Evolutionary conservation across 2,113 vertebrate genomes (phyloP), one percentile per base, ranked within the genome.

Genomic region (Diphyllodes magnificus): DNA sequence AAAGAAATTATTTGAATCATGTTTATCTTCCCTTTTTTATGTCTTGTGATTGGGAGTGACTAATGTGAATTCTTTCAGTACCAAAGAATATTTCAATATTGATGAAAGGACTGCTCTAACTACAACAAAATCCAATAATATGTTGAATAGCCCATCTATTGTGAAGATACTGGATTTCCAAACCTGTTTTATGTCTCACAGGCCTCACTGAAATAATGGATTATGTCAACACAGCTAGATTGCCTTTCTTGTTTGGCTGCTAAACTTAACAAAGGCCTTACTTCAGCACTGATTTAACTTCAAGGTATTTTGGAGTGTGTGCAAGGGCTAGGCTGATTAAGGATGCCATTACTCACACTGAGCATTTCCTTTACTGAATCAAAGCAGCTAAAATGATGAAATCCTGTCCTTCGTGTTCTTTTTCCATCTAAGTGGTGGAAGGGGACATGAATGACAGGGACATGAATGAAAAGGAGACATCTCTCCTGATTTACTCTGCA

Each of bases 201-300:
- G 54, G 35, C 21, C 22, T 88, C 6, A 3, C 49, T 5, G n/a
- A 72, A 93, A 75, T 73, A 51, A 80, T 88, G 6, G 11, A 50
- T 60, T 65, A 44, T 83, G 85, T 92, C 23, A 45, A 82, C 86
- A 78, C 25, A 66, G 30, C 51, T 28, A 88, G 56, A 92, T 9
- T 90, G 51, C 33, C 65, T 83, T 92, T 96, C 90, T 78, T 80
- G 92, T 94, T 95, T 10, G 9, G 31, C 66, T 56, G 56, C 88
- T 81, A 50, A 68, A 68, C 75, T 78, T 83, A 37, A 86, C 51
- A 81, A 90, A 95, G 63, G 17, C 50, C 90, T 94, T 76, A 82
- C 79, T 96, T 96, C 94, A 96, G 72, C 90, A 86, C 59, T 86
- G 85, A 90, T 90, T 83, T 85, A 91, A 95, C 61, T 88, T 80